Evolutionary conservation across 2,797 vertebrate species (phyloP), one percentile per base, ranked within the genome.

Genomic region (Semotilus atromaculatus): DNA sequence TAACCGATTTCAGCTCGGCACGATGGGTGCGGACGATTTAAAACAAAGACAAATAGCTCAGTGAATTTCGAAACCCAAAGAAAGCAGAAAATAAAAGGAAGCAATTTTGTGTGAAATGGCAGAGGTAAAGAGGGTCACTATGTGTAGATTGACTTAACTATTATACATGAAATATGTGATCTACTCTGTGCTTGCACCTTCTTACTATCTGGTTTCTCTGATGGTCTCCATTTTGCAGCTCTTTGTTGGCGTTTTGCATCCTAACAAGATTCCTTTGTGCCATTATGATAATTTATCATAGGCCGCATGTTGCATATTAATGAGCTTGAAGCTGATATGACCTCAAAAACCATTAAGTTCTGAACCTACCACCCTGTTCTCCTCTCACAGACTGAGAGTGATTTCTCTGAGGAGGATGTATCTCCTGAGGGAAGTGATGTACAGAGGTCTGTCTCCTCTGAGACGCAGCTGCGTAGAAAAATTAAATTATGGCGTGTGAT

Each of bases 181-280:
- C 58, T 31, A 36, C 40, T 71, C 29, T 40, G 16, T 13, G 62
- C 18, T 36, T 18, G 1, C 43, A 43, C 18, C 19, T 55, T 58
- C 21, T 19, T 78, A 23, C 67, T 80, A 43, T 18, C 68, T 74
- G 16, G 2, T 68, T 78, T n/a, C 11, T 70, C 29, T 36, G 16
- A 5, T 58, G 64, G 62, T 55, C 64, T 78, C 62, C 26, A 53
- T 83, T 76, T 73, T 62, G 38, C 72, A 82, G 45, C 36, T 82
- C 43, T 67, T 78, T 84, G 74, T 48, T 84, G 29, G 14, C 5
- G 21, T 84, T 84, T 70, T 84, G 75, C 83, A 79, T 79, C 26
- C 66, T 84, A 72, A 84, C 83, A 79, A 79, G 66, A 78, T 72
- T 84, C 23, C 66, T 72, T 72, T 79, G 75, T 67, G 21, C 66